A percentile compares a stretch with the other conserved stretches of the same genome.
These are phyloP conservation scores for Nematostella vectensis DNA, from an alignment of 92 coral and sea anemone genomes.

Conservation along the genomic window DNA sequence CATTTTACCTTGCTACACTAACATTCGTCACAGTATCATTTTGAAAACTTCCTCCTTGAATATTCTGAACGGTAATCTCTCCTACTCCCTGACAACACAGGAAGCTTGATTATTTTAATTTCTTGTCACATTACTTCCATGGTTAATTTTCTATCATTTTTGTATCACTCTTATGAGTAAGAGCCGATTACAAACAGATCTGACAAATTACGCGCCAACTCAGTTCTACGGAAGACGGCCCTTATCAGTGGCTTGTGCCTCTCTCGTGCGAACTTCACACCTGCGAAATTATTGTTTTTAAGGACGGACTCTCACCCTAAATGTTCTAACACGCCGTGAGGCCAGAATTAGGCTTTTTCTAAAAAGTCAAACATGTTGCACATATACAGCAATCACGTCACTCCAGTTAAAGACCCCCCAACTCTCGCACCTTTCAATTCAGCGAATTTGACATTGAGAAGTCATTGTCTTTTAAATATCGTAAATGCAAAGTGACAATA, in stretches of 20 bases:
- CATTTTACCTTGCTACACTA: slow-evolving; percentile 3
- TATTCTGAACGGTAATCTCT: slow-evolving; percentile 15
- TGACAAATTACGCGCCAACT: slow-evolving; percentile 53
- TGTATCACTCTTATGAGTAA: slow-evolving; percentile 37
- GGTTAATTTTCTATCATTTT: slow-evolving; percentile 24
- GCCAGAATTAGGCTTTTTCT: slow-evolving; percentile 51
- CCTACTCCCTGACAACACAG: slow-evolving; percentile 11
- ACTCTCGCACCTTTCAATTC: slow-evolving; percentile 19
- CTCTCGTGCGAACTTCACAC: slow-evolving; percentile 84
- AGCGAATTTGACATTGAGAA: slow-evolving; percentile 41
- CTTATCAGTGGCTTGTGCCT: slow-evolving; percentile 65
- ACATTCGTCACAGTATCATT: neutral
- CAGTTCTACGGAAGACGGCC: slow-evolving; percentile 72
- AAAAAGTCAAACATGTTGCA: slow-evolving; percentile 53
- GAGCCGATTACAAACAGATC: slow-evolving; percentile 60
- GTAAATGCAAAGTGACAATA: slow-evolving; percentile 50
- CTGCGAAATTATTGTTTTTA: slow-evolving; percentile 60
- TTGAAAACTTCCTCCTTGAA: neutral
- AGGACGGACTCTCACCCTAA: slow-evolving; percentile 19
- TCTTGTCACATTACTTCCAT: slow-evolving; percentile 20
- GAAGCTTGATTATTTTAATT: slow-evolving; percentile 22
- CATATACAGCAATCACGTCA: slow-evolving; percentile 30
- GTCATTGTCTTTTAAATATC: slow-evolving; percentile 30
- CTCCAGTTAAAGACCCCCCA: slow-evolving; percentile 37
- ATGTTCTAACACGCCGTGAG: slow-evolving; percentile 53